phyloP scores from a whole-genome alignment of 2,888 invertebrate species.

The Ditula angustiorana region DNA sequence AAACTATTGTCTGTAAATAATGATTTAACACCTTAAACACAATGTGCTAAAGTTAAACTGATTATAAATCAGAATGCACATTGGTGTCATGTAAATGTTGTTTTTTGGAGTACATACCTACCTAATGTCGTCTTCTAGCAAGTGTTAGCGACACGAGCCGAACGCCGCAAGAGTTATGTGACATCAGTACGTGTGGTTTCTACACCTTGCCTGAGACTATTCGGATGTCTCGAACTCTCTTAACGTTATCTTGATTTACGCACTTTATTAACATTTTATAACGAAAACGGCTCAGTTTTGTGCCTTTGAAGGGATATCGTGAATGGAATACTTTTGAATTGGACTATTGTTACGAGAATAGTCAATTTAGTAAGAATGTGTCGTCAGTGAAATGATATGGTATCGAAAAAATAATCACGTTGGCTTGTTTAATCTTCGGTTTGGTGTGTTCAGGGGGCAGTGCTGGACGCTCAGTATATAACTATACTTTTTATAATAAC shows the following conservation, averaged over 20 bases:
- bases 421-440: no score
- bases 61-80: slow-evolving; percentile 13
- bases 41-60: no score
- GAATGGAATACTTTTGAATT: background rate
- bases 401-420: no score
- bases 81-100: slow-evolving; percentile 10
- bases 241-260: slow-evolving; percentile 83
- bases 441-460: no score
- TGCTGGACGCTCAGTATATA: no score
- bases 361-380: background rate
- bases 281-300: slow-evolving; percentile 68
- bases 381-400: no score
- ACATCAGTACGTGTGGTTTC: slow-evolving; percentile 65
- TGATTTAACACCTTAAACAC: background rate
- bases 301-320: slow-evolving; percentile 47
- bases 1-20: no score
- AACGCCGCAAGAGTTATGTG: slow-evolving; percentile 65
- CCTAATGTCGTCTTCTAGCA: slow-evolving; percentile 3
- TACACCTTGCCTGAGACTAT: slow-evolving; percentile 69
- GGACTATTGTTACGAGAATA: background rate
- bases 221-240: slow-evolving; percentile 72
- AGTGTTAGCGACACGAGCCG: slow-evolving; percentile 13
- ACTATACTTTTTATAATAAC: no score
- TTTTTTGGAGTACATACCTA: slow-evolving; percentile 14
- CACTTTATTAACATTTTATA: slow-evolving; percentile 82